Evolutionary conservation across 1,140 invertebrate species (phyloP).

Genomic region (Sarcophaga peregrina): DNA sequence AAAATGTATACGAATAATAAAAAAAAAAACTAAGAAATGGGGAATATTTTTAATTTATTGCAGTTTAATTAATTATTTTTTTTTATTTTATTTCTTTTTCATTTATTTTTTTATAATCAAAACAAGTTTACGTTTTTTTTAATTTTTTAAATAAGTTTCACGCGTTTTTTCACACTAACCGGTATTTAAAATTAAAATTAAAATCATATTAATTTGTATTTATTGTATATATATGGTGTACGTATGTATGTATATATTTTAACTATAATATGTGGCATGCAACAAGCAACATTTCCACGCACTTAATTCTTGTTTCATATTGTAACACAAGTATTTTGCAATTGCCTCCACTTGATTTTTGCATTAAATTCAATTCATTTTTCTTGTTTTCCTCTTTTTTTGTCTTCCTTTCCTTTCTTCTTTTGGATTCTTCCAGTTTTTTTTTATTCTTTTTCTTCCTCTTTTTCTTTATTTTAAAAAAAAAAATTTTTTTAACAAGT

Average conservation of each 20-base stretch:
- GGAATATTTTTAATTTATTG: too few relatives aligned
- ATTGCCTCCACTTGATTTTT: constrained; percentile 3
- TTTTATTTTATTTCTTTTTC: background rate
- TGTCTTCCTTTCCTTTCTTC: background rate
- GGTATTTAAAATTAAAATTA: constrained; percentile 1
- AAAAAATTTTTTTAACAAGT: too few relatives aligned
- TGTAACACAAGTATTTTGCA: background rate
- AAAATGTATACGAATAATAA: too few relatives aligned
- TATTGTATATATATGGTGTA: background rate
- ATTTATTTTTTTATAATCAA: background rate
- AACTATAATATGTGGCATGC: background rate
- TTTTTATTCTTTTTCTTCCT: background rate
- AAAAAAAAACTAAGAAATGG: too few relatives aligned
- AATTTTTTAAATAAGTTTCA: background rate
- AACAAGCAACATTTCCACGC: constrained; percentile 7
- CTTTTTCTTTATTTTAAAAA: background rate
- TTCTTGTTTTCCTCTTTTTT: background rate
- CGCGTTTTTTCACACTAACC: background rate
- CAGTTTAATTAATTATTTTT: background rate
- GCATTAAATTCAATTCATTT: constrained; percentile 17
- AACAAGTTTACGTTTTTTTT: background rate
- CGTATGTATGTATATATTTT: background rate
- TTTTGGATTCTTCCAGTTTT: background rate
- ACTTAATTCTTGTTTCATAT: background rate
- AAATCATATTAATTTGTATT: background rate